Base-by-base conservation (phyloP, 2,797 vertebrate genomes). In the Philypnodon macrostomus region DNA sequence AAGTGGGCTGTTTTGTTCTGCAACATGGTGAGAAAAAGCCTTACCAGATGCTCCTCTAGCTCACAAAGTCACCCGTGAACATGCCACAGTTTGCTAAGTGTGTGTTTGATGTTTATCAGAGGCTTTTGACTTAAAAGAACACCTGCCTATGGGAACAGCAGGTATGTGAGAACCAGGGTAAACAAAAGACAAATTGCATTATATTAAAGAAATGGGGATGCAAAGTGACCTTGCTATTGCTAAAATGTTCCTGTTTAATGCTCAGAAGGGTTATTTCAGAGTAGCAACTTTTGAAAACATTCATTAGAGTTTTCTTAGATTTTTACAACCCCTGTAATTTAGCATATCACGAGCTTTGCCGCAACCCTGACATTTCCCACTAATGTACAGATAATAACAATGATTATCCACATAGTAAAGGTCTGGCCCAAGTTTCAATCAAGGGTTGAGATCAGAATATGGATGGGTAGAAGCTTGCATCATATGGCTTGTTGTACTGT, bases 21-120 rank as follows among this genome's bases (percentile, higher is more conserved):
- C 4, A 27, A 41, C 8, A 15, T 26, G 13, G 37, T 29, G 17
- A 16, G 14, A 16, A 17, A 44, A 18, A 27, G 41, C 16, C 39
- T 42, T 42, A 30, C 13, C 41, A 44, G 26, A 30, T 30, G 26
- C 16, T 13, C 10, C 5, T 31, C 26, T 30, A 18, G 26, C 15
- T 31, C 27, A 30, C 41, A 30, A 31, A 31, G 41, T 44, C 8
- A 30, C 41, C 29, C 9, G 40, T 30, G 41, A 44, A 44, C 24
- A 16, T 10, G 24, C 14, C 24, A 16, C 13, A 16, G 23, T 42
- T 42, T 15, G 41, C 29, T 30, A 44, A 15, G 15, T 12, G 14
- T 17, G 24, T 7, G 2, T 44, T 42, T 16, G 9, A 10, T 29
- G 27, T 31, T 12, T 12, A 30, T 18, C 14, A 19, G 16, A 18